Evolutionary conservation across 2,797 vertebrate genomes (phyloP), one percentile per base, ranked within the genome.

Genomic region (Pseudotriccus pelzelni): DNA sequence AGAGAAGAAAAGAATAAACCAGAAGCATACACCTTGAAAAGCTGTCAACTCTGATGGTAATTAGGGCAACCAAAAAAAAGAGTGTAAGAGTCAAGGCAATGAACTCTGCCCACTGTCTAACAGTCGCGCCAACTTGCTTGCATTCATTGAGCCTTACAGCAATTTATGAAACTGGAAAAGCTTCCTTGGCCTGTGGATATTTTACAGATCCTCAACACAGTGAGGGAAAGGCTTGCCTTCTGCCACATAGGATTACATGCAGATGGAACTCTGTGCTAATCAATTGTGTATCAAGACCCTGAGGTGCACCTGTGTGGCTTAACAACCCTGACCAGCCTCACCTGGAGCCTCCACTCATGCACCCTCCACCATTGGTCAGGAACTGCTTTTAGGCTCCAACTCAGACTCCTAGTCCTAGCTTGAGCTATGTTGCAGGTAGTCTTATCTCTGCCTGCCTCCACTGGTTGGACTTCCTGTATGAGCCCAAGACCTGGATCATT

Each of bases 321-420:
- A 52, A 64, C 4, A 11, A 2, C 25, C 44, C 39, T 64, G 34
- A n/a, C 2, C 6, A 82, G 27, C 59, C 37, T 79, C 28, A 60
- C 30, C 36, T 79, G 78, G 11, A 10, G 9, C 2, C 23, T 80
- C 11, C 23, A 32, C 18, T 10, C 21, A 8, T 5, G 5, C 3
- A 47, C 8, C 7, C 23, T 81, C 32, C 24, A 7, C 39, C n/a
- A 25, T 11, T 49, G 81, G 18, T 49, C 67, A 70, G 37, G 52
- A 84, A 14, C 4, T 36, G 32, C 18, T 83, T 76, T 87, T 67
- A 84, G 34, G 14, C 43, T 90, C 7, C 10, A 24, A 1, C 4
- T 3, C 24, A 58, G 24, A 3, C 3, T 22, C 6, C 28, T 1
- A 4, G 2, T 7, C 3, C 5, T 70, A 7, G 2, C 4, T 63